A percentile compares a stretch with the other conserved stretches of the same genome.
Evolutionary conservation across 1,140 invertebrate species (phyloP).

Genomic region (Hylaeus anthracinus): DNA sequence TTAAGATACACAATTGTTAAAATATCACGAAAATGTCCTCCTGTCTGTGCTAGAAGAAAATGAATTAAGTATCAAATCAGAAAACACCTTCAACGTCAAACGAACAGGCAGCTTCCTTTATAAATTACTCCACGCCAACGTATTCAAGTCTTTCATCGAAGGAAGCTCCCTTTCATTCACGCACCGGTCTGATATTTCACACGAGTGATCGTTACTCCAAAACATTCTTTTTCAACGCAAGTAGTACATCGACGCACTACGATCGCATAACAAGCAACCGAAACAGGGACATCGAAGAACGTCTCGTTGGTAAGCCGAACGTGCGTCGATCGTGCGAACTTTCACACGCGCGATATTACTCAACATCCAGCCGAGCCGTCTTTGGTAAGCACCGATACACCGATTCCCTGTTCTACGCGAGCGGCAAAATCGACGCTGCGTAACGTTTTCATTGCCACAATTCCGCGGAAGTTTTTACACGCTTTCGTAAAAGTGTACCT

Average conservation of each 20-base stretch:
- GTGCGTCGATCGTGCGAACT: constrained; percentile 22
- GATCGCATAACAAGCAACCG: neutral
- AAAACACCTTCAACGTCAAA: too few relatives aligned
- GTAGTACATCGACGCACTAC: neutral
- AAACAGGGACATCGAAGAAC: constrained; percentile 12
- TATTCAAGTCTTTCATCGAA: too few relatives aligned
- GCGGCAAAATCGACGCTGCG: neutral
- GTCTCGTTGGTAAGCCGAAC: neutral
- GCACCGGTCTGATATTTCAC: too few relatives aligned
- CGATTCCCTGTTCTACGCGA: neutral
- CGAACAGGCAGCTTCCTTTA: too few relatives aligned
- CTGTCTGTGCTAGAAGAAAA: too few relatives aligned
- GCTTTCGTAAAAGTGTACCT: constrained; percentile 50
- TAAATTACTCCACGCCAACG: too few relatives aligned
- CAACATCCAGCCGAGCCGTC: neutral
- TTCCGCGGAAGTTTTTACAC: constrained; percentile 46
- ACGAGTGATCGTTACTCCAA: too few relatives aligned
- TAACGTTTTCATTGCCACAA: constrained; percentile 48
- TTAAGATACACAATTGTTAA: too few relatives aligned
- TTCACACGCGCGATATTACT: constrained; percentile 31
- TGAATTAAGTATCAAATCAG: too few relatives aligned
- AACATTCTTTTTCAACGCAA: neutral
- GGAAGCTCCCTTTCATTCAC: too few relatives aligned
- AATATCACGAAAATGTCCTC: too few relatives aligned
- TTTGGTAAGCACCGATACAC: neutral